These are phyloP conservation scores for Temnothorax curvispinosus DNA, from an alignment of 1,140 invertebrate genomes.

Conservation along the genomic window DNA sequence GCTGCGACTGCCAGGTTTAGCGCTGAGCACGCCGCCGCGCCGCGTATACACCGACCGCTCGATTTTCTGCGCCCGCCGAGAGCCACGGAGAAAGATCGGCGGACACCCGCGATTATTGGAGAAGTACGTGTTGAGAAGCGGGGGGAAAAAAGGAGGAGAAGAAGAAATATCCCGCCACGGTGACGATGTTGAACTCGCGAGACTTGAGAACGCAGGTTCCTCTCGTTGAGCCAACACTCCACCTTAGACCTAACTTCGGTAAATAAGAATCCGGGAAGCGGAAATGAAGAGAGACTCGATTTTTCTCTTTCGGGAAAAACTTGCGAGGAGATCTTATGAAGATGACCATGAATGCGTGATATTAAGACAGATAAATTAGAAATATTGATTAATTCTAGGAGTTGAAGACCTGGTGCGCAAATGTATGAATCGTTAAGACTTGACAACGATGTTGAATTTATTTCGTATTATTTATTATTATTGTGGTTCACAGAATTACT, in stretches of 20 bases:
- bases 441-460: background rate
- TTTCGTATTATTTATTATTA: background rate
- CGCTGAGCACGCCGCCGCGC: slow-evolving; percentile 9
- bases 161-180: background rate
- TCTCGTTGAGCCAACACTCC: background rate
- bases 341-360: background rate
- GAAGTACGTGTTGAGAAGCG: background rate
- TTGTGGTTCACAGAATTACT: too few relatives aligned
- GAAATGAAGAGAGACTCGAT: slow-evolving; percentile 7
- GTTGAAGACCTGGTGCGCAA: background rate
- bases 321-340: background rate
- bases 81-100: background rate
- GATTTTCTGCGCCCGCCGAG: slow-evolving; percentile 26
- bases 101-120: background rate
- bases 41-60: slow-evolving; percentile 43
- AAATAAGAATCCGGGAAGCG: background rate
- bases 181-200: background rate
- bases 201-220: background rate
- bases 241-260: background rate
- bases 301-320: background rate
- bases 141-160: too few relatives aligned
- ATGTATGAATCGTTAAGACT: too few relatives aligned
- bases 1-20: slow-evolving; percentile 56
- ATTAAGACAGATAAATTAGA: background rate
- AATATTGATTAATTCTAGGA: background rate